Conservation (phyloP, 2,797 vertebrate genomes). For the Halcyon smyrnensis region DNA sequence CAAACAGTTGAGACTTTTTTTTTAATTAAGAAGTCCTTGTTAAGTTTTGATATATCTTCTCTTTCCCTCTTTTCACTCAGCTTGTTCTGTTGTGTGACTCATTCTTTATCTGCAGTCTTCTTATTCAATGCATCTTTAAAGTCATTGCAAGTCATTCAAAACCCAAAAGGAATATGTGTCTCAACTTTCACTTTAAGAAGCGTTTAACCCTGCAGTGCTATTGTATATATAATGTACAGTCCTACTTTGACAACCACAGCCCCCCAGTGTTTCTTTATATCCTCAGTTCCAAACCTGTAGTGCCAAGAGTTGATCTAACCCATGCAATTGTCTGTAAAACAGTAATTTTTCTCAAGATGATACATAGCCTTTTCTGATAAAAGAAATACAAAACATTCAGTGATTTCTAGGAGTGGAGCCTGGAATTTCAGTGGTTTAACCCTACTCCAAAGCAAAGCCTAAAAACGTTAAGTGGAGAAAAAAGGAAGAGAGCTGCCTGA, state of each 20-base stretch:
- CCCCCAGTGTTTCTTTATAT: neutral
- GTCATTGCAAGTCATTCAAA: neutral
- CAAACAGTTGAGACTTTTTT: neutral
- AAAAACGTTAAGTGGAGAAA: neutral
- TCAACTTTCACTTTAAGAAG: neutral
- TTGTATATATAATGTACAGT: neutral
- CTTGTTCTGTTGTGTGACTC: neutral
- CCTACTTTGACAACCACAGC: neutral
- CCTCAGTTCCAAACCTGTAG: neutral
- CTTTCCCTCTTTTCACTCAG: neutral
- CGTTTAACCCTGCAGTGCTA: neutral
- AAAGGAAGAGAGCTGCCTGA: neutral
- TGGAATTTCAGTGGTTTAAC: neutral
- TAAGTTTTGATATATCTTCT: neutral
- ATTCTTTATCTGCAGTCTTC: neutral
- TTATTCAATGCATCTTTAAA: neutral
- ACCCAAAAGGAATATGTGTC: neutral
- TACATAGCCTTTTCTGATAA: neutral
- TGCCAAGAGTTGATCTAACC: neutral
- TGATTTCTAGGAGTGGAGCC: neutral
- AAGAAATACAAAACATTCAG: neutral
- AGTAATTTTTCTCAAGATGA: neutral
- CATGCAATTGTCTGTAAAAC: neutral
- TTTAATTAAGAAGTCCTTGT: neutral
- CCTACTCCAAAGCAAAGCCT: neutral